These are phyloP conservation scores for Hydropsyche betteni DNA, from an alignment of 2,888 invertebrate species.

Conservation along the genomic window DNA sequence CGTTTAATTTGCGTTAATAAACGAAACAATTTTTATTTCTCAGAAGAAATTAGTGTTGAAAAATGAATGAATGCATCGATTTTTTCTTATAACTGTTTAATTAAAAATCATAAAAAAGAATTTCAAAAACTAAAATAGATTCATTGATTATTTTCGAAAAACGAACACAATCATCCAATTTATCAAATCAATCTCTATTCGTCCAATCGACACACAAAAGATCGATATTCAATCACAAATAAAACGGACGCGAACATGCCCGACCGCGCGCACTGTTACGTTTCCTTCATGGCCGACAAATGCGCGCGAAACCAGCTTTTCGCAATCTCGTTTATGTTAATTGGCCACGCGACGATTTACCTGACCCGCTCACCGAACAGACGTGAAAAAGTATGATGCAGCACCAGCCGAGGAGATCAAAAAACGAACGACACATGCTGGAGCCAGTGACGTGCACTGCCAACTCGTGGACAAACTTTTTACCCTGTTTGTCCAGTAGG, in stretches of 20 bases:
- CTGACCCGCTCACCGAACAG: neutral
- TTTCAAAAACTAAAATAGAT: neutral
- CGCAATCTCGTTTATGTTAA: neutral
- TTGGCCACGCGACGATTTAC: neutral
- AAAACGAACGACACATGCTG: constrained; percentile 12
- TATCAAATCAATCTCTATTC: too few relatives aligned
- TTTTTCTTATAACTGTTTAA: too few relatives aligned
- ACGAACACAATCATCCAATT: too few relatives aligned
- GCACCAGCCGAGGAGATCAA: neutral
- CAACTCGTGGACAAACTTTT: constrained; percentile 19
- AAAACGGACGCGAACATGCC: too few relatives aligned
- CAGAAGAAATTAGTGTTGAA: neutral
- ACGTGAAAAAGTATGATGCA: neutral
- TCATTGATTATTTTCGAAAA: too few relatives aligned
- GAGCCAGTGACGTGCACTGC: constrained; percentile 22
- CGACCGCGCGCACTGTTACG: too few relatives aligned
- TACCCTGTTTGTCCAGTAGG: constrained; percentile 20
- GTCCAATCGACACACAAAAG: too few relatives aligned
- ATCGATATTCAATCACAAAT: too few relatives aligned
- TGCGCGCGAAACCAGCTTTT: constrained; percentile 8
- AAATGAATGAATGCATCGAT: neutral
- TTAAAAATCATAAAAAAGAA: neutral
- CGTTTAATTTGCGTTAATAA: neutral
- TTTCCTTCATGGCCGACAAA: too few relatives aligned
- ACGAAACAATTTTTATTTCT: neutral